These are phyloP conservation scores for Acanthaster planci DNA, from an alignment of 35 echinoderm and acorn worm species.

Conservation along the genomic window DNA sequence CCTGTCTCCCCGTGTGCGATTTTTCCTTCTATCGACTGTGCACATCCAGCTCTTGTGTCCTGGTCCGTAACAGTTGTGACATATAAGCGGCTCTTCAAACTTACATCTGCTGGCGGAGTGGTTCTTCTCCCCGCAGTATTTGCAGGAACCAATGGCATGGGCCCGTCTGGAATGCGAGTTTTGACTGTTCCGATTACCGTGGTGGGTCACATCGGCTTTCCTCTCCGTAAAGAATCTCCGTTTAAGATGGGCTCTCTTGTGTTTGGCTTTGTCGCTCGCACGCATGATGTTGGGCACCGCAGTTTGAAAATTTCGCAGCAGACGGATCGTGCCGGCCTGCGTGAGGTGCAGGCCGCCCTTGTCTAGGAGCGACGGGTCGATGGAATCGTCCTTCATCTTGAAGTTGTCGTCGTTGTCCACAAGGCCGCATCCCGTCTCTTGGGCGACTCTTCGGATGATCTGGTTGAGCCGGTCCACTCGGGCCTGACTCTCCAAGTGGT, in stretches of 20 bases:
- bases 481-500: not conserved
- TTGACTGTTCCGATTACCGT: not conserved
- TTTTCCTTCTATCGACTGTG: not conserved
- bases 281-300: constrained; percentile 13
- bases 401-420: constrained; percentile 44
- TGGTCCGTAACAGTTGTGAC: not conserved
- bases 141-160: not conserved
- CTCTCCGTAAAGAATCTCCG: not conserved
- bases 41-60: constrained; percentile 23
- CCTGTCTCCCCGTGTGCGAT: not conserved
- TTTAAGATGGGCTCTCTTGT: not conserved
- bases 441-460: not conserved
- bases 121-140: constrained; percentile 15
- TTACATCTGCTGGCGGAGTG: not conserved
- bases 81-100: not conserved
- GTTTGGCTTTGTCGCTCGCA: not conserved
- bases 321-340: constrained; percentile 10
- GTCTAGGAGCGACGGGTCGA: constrained; percentile 8
- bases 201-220: not conserved
- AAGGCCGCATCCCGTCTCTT: constrained; percentile 3
- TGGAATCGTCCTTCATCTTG: constrained; percentile 29
- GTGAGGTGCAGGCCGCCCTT: constrained; percentile 29
- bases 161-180: not conserved
- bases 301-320: constrained; percentile 34
- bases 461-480: constrained; percentile 26